Evolutionary conservation across 2,888 invertebrate genomes (phyloP).

Genomic region (Meiosimyza decipiens): DNA sequence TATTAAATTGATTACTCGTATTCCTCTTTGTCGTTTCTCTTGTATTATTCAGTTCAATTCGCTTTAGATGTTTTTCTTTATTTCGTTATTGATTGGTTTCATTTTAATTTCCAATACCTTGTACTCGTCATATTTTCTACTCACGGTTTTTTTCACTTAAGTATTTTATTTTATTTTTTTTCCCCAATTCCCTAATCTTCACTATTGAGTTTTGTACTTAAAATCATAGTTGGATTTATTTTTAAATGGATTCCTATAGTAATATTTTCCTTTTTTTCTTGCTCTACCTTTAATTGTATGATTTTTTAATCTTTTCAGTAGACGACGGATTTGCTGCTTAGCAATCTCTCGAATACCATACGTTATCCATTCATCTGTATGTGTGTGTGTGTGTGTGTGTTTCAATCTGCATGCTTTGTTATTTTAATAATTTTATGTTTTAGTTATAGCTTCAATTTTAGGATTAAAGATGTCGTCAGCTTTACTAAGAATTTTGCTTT

Average conservation of each 20-base stretch:
- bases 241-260: neutral
- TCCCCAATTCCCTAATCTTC: too few species aligned
- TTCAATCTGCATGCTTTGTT: neutral
- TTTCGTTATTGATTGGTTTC: neutral
- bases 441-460: conserved; percentile 36
- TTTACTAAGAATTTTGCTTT: conserved; percentile 29
- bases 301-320: conserved; percentile 17
- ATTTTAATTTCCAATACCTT: neutral
- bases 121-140: neutral
- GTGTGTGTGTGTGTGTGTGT: conserved; percentile 32
- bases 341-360: conserved; percentile 38
- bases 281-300: conserved; percentile 21
- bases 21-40: neutral
- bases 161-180: neutral
- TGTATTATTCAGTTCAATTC: too few species aligned
- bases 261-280: neutral
- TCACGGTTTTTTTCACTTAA: neutral
- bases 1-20: conserved; percentile 17
- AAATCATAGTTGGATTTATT: neutral
- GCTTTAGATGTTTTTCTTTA: too few species aligned
- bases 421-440: conserved; percentile 15
- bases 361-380: neutral
- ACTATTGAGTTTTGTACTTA: neutral
- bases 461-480: conserved; percentile 41
- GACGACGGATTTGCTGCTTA: conserved; percentile 13